Base-by-base conservation (phyloP, 1,140 invertebrate genomes). In the Polypedilum vanderplanki region DNA sequence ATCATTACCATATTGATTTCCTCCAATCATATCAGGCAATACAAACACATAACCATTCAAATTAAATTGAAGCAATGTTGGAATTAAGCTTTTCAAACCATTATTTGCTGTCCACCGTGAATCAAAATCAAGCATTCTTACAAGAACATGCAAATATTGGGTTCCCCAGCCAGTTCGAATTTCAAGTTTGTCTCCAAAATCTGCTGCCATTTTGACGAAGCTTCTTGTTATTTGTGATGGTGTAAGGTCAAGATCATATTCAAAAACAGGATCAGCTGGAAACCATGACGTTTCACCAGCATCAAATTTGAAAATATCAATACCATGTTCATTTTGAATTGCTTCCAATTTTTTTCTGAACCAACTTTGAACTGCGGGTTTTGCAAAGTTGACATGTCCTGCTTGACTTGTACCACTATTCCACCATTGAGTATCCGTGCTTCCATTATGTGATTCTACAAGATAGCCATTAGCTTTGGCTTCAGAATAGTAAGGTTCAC, bases 231-330 rank as follows among this genome's bases (percentile, higher is more conserved):
- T 87, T 2, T 86, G 80, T 18, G 86, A 86, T 0, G 88, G 89
- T 74, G 64, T 18, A 7, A 75, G n/a, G 4, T 17, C 24, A 2
- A n/a, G 18, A 18, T 46, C 40, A 18, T n/a, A 1, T 74, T 74
- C 41, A 22, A 74, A 24, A 4, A 18, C 15, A 18, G 74, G 46
- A 64, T 57, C 74, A 64, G 84, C 83, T 79, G 86, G 87, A 75
- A 86, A 80, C 86, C 85, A 88, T 75, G 85, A 86, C 9, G 81
- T 83, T 83, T 95, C 93, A 20, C 94, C 94, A 3, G 91, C 94
- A 81, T 96, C 94, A 79, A 95, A 95, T 81, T 96, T 96, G 79
- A 94, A 95, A 75, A 90, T 88, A 79, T 92, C 90, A 18, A 97
- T 88, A 0, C 88, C 89, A 76, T 85, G 86, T 0, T 83, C 77